Evolutionary conservation across 2,113 vertebrate genomes (phyloP), one percentile per base, ranked within the genome.

Genomic region (Callipepla californica): DNA sequence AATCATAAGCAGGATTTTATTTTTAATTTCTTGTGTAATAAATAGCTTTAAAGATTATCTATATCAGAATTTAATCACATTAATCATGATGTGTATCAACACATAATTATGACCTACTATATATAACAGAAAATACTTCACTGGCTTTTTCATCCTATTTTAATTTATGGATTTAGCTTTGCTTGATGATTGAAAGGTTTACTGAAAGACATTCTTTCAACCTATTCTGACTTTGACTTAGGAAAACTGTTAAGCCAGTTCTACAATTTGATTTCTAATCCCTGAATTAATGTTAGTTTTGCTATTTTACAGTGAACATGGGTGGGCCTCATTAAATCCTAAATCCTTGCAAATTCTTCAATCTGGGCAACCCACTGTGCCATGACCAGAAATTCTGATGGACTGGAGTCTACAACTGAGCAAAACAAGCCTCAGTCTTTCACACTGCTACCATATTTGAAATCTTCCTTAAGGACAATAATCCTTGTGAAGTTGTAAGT

Each of bases 241-340:
- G 58, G 11, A 81, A 28, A 47, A 50, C 19, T 82, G 42, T 58
- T 89, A 83, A 91, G 2, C 11, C 2, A 74, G 15, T 47, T n/a
- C 13, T 34, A 77, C 40, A 47, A 14, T 80, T 87, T 59, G 0
- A 5, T 73, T 91, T 89, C 50, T 89, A 93, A 92, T 69, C 38
- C 38, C 50, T 80, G 59, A 80, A 82, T 80, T 87, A 95, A 73
- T 81, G 82, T 45, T 40, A 76, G 42, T 63, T 73, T 89, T 91
- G 73, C 4, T 70, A 62, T 66, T 91, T 89, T 55, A 73, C 7
- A 63, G n/a, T 47, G 22, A 82, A 87, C 10, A 5, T 40, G 20
- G 9, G 75, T 85, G 72, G 78, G 42, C 38, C 32, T 85, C 55
- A 77, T 77, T 90, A 92, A 93, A 48, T 42, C 11, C 82, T 50